phyloP scores from a whole-genome alignment of 2,113 vertebrate genomes.

The Aegypius monachus region DNA sequence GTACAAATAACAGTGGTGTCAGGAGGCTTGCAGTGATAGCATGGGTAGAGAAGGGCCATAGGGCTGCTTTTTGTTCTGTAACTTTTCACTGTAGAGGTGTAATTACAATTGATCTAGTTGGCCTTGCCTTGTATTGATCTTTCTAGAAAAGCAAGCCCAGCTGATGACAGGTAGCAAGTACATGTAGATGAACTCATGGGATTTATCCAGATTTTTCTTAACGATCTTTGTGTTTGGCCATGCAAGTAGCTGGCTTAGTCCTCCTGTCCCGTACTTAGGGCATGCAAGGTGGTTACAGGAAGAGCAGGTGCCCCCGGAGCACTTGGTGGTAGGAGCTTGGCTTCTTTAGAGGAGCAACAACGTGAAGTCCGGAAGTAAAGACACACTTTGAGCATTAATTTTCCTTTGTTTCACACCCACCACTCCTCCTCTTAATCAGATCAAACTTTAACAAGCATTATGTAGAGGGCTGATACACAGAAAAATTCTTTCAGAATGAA shows the following conservation, averaged over 20 bases:
- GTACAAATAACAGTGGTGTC: accelerated
- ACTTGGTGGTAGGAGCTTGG: not conserved
- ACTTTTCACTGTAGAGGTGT: not conserved
- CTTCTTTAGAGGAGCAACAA: not conserved
- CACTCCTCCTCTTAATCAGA: not conserved
- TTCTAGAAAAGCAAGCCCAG: not conserved
- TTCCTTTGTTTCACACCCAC: not conserved
- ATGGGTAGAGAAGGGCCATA: not conserved
- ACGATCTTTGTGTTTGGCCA: not conserved
- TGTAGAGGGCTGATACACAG: not conserved
- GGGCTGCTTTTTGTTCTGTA: not conserved
- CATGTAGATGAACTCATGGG: not conserved
- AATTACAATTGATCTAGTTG: not conserved
- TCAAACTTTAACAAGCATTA: not conserved
- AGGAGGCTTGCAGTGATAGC: not conserved
- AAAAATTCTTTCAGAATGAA: constrained; percentile 14
- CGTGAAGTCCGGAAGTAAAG: not conserved
- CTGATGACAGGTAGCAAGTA: not conserved
- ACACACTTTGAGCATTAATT: not conserved
- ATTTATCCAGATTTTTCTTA: not conserved
- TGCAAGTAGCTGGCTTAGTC: not conserved
- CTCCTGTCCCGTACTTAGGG: not conserved
- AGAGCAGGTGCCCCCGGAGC: not conserved
- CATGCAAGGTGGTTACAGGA: not conserved
- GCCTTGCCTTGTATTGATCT: not conserved